Conservation (phyloP, 2,113 vertebrate species). For the Carlito syrichta region DNA sequence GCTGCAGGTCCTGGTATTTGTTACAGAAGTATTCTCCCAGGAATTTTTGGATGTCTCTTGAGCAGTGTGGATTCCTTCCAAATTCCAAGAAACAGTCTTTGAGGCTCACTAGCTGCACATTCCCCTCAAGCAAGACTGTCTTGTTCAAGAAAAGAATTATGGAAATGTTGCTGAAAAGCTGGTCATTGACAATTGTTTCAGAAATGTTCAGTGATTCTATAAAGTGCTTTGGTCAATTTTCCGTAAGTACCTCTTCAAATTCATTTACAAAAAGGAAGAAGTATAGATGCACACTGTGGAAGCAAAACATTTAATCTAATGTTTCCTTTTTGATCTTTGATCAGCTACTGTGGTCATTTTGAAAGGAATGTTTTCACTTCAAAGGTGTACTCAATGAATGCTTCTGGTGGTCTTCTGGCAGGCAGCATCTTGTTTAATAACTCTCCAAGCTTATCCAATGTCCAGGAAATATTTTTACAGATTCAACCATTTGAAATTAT, state of each 20-base stretch:
- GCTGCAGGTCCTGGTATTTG: slow-evolving; percentile 88
- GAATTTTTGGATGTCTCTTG: slow-evolving; percentile 87
- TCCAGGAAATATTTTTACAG: neutral
- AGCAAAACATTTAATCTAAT: slow-evolving; percentile 90
- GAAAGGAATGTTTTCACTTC: slow-evolving; percentile 92
- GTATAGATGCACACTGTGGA: slow-evolving; percentile 87
- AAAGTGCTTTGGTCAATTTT: slow-evolving; percentile 92
- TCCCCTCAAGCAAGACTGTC: slow-evolving; percentile 92
- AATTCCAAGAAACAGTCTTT: slow-evolving; percentile 91
- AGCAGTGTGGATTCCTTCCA: slow-evolving; percentile 85
- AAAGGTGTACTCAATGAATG: slow-evolving; percentile 91
- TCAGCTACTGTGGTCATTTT: slow-evolving; percentile 92
- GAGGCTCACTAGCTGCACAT: slow-evolving; percentile 89
- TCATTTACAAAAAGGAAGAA: slow-evolving; percentile 92
- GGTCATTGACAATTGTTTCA: slow-evolving; percentile 91
- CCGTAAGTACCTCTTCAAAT: slow-evolving; percentile 92
- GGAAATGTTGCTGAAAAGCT: slow-evolving; percentile 90
- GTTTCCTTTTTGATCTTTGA: slow-evolving; percentile 88
- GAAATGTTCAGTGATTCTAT: slow-evolving; percentile 91
- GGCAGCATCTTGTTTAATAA: slow-evolving; percentile 88
- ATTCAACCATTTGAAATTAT: slow-evolving; percentile 87
- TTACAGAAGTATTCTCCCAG: slow-evolving; percentile 90
- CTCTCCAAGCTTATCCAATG: neutral
- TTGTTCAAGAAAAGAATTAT: slow-evolving; percentile 95
- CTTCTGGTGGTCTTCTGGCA: slow-evolving; percentile 89